Evolutionary conservation across 2,113 vertebrate genomes (phyloP), one percentile per base, ranked within the genome.

Genomic region (Chaetodon trifascialis): DNA sequence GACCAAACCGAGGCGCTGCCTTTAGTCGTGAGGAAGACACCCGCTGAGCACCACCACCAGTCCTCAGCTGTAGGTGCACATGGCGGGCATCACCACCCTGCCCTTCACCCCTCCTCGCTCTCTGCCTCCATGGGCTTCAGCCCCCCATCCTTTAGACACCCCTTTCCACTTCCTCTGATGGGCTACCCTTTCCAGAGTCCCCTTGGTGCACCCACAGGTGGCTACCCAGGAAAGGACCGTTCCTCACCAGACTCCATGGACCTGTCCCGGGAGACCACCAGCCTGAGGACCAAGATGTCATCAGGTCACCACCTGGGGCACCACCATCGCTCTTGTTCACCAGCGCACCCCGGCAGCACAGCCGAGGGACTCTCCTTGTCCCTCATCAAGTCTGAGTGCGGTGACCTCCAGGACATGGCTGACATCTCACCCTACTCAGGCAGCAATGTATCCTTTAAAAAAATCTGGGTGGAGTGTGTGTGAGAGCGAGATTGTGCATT

Each of bases 1-100:
- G 97, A 99, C 96, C 98, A 99, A 96, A 99, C 98, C 0, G 98
- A 99, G 93, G 98, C 98, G 0, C 95, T 99, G 91, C 98, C 98
- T 80, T 94, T 99, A 36, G 98, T 99, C 0, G 98, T 99, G 85
- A 96, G 97, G 88, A 99, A 99, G 93, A 97, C 96, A 88, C 97
- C 97, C 49, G 96, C 96, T 0, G 98, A 99, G 88, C 98, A 97
- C 86, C 97, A 97, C 85, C 97, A 98, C 83, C 95, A 95, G 89
- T 94, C 97, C 0, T 95, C 97, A 86, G 95, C 97, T 4, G 96
- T 96, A 77, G 96, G 97, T 0, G 95, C 97, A 0, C 94, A 97
- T 1, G 95, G 96, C 0, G 92, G 96, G 89, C 97, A 98, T 86
- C 97, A 98, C 84, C 98, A 99, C 63, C 94, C 96, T 46, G 95